Evolutionary conservation across 37 sponge, comb jelly and placozoan species (phyloP), one percentile per base, ranked within the genome.

Genomic region (Spongilla lacustris): DNA sequence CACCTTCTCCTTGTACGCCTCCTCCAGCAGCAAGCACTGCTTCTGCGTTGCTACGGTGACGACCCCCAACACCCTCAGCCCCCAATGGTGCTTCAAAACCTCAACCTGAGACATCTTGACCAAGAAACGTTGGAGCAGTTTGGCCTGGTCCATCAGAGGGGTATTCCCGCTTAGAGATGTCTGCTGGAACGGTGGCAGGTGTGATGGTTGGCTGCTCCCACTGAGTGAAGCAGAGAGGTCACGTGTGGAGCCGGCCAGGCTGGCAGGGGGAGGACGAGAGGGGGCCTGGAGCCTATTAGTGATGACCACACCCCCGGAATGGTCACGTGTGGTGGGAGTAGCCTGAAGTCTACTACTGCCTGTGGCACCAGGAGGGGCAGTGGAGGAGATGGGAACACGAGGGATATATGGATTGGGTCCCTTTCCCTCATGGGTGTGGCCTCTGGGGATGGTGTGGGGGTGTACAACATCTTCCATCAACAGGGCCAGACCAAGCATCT

Each of bases 401-500:
- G 23, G 69, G 5, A 68, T 10, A 22, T 36, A 21, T 11, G 75
- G 27, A 23, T 10, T 5, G 27, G 32, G 32, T 8, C 46, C 46
- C 46, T 46, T 46, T 46, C 8, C 46, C 4, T 46, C 46, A 78
- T 17, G 28, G 48, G 28, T 49, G 3, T 17, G 21, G 26, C 50
- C 32, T 32, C 21, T 67, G 14, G 48, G 46, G 22, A 78, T 50
- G 36, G 78, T 80, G 46, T 75, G 50, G 38, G 69, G 50, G 66
- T 70, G 68, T 3, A 88, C 82, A 26, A 88, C 88, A 29, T 92
- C 92, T 30, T 92, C 92, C 37, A 88, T 66, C 10, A 81, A 82
- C 29, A 87, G 77, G 14, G 88, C 85, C 81, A 92, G 74, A 11
- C 84, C 88, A 31, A 92, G 67, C 28, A 92, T 67, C 68, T 92